phyloP scores from a whole-genome alignment of 2,113 vertebrate genomes.

The Pagrus major region DNA sequence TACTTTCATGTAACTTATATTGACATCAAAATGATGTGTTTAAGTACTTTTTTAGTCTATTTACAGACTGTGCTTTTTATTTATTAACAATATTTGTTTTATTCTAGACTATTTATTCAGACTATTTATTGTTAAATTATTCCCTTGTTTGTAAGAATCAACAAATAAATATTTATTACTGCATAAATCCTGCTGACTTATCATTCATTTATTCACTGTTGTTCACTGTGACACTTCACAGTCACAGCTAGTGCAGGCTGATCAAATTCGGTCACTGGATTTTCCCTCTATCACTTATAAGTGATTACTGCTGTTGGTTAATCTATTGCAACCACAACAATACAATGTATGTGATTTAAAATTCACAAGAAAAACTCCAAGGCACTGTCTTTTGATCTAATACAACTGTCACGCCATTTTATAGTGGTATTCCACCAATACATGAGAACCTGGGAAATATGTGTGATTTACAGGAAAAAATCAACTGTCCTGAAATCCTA shows the following conservation, averaged over 20 bases:
- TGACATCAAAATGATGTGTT: conserved; percentile 44
- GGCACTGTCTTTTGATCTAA: too few relatives aligned
- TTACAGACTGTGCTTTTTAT: conserved; percentile 57
- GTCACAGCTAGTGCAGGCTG: not conserved
- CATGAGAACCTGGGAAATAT: too few relatives aligned
- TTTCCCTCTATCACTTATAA: not conserved
- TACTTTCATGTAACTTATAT: conserved; percentile 3
- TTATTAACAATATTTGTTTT: conserved; percentile 40
- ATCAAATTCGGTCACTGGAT: not conserved
- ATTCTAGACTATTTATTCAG: conserved; percentile 62
- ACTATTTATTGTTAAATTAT: conserved; percentile 58
- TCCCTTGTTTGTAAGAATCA: conserved; percentile 40
- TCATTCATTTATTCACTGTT: conserved; percentile 14
- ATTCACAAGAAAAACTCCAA: too few relatives aligned
- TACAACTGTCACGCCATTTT: too few relatives aligned
- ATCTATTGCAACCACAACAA: not conserved
- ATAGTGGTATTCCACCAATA: too few relatives aligned
- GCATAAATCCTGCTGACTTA: conserved; percentile 29
- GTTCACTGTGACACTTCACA: not conserved
- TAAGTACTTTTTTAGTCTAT: conserved; percentile 31
- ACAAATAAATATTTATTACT: conserved; percentile 65
- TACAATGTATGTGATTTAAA: not conserved
- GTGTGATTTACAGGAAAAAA: conserved; percentile 1
- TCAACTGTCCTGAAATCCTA: not conserved
- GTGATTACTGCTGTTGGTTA: not conserved